These are phyloP conservation scores for Dufourea novaeangliae DNA, from an alignment of 1,140 invertebrate species.

Conservation along the genomic window DNA sequence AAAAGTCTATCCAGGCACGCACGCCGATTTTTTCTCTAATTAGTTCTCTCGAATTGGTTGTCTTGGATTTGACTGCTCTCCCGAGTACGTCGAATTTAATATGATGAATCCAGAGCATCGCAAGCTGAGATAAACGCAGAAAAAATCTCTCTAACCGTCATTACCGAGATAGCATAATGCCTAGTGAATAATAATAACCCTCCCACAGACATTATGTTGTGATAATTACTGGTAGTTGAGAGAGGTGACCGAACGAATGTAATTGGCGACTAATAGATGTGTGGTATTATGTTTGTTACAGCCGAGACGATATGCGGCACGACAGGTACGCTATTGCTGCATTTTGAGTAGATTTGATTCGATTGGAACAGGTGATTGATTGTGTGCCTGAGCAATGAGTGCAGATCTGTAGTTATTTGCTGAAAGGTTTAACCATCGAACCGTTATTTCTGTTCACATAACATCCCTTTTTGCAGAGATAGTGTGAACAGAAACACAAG, in stretches of 20 bases:
- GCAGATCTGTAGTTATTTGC: slow-evolving; percentile 79
- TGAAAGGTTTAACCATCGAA: slow-evolving; percentile 73
- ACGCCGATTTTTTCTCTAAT: slow-evolving; percentile 39
- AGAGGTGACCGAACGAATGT: slow-evolving; percentile 51
- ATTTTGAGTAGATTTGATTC: slow-evolving; percentile 81
- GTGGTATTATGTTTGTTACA: slow-evolving; percentile 80
- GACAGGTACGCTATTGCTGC: slow-evolving; percentile 82
- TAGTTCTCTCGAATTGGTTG: slow-evolving; percentile 62
- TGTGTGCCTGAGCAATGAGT: slow-evolving; percentile 82
- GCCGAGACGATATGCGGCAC: slow-evolving; percentile 82
- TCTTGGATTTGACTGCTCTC: slow-evolving; percentile 73
- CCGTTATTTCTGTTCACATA: slow-evolving; percentile 82
- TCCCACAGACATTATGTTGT: slow-evolving; percentile 63
- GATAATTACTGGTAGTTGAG: slow-evolving; percentile 67
- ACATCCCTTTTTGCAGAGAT: slow-evolving; percentile 82
- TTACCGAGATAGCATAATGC: slow-evolving; percentile 46
- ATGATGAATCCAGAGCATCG: slow-evolving; percentile 3
- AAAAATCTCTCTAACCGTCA: neutral
- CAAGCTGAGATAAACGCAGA: slow-evolving; percentile 18
- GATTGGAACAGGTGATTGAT: slow-evolving; percentile 81
- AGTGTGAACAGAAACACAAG: slow-evolving; percentile 82
- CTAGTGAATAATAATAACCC: slow-evolving; percentile 56
- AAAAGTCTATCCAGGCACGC: slow-evolving; percentile 41
- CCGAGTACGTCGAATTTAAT: slow-evolving; percentile 57
- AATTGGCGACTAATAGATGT: slow-evolving; percentile 76